These are phyloP conservation scores for Latrodectus hesperus DNA, from an alignment of 2,888 invertebrate genomes.

Conservation along the genomic window DNA sequence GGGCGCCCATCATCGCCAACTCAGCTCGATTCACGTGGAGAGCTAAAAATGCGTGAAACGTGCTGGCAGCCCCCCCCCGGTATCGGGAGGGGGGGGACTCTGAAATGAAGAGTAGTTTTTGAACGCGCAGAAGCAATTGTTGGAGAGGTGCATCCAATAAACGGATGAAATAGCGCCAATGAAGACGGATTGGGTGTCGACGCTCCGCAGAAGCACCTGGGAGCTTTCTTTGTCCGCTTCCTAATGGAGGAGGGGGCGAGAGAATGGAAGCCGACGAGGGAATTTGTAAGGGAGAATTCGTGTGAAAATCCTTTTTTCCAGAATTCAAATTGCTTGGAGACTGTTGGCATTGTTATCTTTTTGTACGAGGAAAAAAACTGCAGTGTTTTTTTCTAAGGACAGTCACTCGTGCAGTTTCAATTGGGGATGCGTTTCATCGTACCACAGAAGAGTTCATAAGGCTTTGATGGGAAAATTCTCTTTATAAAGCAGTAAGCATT, in stretches of 20 bases:
- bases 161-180: conserved; percentile 64
- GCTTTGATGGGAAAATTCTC: not conserved
- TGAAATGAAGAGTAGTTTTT: conserved; percentile 9
- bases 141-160: conserved; percentile 40
- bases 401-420: too few relatives aligned
- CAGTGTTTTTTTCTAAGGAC: too few relatives aligned
- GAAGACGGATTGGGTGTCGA: conserved; percentile 65
- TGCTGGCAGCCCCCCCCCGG: conserved; percentile 11
- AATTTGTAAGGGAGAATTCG: conserved; percentile 27
- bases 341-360: conserved; percentile 29
- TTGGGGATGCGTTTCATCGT: too few relatives aligned
- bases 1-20: not conserved
- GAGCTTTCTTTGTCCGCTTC: conserved; percentile 53
- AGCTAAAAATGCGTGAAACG: conserved; percentile 35
- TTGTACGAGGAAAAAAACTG: not conserved
- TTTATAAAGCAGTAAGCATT: too few relatives aligned
- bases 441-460: too few relatives aligned
- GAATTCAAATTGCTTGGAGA: conserved; percentile 59
- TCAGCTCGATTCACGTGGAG: not conserved
- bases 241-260: conserved; percentile 44
- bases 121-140: conserved; percentile 37
- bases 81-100: not conserved
- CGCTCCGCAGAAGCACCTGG: conserved; percentile 46
- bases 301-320: conserved; percentile 26
- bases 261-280: conserved; percentile 8